Percentiles rank a stretch among this genome's conserved stretches.
phyloP scores from a whole-genome alignment of 2,113 vertebrate genomes.

The Clupea harengus region DNA sequence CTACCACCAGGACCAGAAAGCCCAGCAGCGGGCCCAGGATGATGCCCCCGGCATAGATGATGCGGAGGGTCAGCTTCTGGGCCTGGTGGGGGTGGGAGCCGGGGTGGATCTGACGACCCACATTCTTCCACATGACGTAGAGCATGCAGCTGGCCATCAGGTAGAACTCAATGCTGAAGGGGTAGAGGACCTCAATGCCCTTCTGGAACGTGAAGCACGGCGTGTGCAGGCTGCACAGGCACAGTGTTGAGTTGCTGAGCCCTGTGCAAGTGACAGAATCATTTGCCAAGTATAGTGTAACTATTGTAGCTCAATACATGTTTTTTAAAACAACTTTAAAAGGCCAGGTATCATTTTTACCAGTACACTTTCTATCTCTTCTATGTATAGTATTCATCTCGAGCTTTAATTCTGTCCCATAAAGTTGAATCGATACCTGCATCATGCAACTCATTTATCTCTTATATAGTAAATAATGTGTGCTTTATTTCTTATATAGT shows the following conservation, averaged over 20 bases:
- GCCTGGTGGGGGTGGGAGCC: rapidly evolving
- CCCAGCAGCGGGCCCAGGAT: conserved; percentile 73
- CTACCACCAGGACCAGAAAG: conserved; percentile 57
- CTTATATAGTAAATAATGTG: no score
- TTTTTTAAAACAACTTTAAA: no score
- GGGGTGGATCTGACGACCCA: conserved; percentile 68
- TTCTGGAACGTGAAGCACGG: conserved; percentile 77
- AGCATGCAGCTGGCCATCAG: conserved; percentile 82
- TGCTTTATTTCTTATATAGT: no score
- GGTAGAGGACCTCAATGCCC: conserved; percentile 83
- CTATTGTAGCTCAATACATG: no score
- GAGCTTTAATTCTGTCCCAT: no score
- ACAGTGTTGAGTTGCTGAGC: conserved; percentile 48
- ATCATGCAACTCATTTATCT: no score
- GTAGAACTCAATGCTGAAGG: conserved; percentile 88
- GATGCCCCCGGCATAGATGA: conserved; percentile 55
- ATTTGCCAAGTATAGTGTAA: no score
- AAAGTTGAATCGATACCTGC: no score
- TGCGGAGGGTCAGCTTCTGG: conserved; percentile 64
- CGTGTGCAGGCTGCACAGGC: conserved; percentile 62
- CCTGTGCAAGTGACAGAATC: not conserved
- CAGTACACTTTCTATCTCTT: no score
- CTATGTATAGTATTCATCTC: no score
- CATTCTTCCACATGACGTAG: conserved; percentile 92
- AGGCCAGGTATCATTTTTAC: no score